These are phyloP conservation scores for Crotalus helleri DNA, from an alignment of 2,113 vertebrate species.

Conservation along the genomic window DNA sequence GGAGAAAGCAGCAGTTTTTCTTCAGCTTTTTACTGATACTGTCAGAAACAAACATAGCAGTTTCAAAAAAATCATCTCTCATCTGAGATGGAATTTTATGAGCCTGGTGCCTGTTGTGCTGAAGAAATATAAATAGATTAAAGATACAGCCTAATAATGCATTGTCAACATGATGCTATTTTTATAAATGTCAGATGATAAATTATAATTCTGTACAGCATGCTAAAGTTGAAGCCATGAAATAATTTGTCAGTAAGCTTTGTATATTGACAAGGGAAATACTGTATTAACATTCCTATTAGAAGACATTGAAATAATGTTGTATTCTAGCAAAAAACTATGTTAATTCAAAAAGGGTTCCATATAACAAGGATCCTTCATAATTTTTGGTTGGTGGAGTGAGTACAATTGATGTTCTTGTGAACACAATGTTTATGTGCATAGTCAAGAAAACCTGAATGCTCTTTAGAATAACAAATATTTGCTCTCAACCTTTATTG, in stretches of 20 bases:
- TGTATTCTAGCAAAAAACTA: slow-evolving; percentile 34
- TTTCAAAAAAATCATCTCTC: neutral
- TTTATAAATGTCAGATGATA: slow-evolving; percentile 47
- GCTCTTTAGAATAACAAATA: slow-evolving; percentile 50
- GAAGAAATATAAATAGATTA: neutral
- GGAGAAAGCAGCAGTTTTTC: neutral
- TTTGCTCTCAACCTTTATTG: slow-evolving; percentile 52
- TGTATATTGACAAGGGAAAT: slow-evolving; percentile 63
- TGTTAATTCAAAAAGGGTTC: slow-evolving; percentile 65
- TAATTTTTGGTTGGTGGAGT: slow-evolving; percentile 59
- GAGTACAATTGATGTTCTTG: slow-evolving; percentile 55
- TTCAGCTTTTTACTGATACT: neutral
- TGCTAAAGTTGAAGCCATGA: slow-evolving; percentile 39
- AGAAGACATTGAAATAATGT: slow-evolving; percentile 56
- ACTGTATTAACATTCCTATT: slow-evolving; percentile 55
- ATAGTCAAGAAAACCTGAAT: slow-evolving; percentile 50
- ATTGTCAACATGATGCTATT: slow-evolving; percentile 13
- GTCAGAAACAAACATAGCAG: neutral
- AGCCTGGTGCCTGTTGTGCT: neutral
- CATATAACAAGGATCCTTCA: slow-evolving; percentile 38
- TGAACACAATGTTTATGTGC: slow-evolving; percentile 49
- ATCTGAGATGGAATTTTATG: neutral
- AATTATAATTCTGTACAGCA: slow-evolving; percentile 31
- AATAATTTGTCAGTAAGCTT: slow-evolving; percentile 32
- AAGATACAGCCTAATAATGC: neutral